Base-by-base conservation (phyloP, 2,888 invertebrate genomes). In the Heliconius ismenius region DNA sequence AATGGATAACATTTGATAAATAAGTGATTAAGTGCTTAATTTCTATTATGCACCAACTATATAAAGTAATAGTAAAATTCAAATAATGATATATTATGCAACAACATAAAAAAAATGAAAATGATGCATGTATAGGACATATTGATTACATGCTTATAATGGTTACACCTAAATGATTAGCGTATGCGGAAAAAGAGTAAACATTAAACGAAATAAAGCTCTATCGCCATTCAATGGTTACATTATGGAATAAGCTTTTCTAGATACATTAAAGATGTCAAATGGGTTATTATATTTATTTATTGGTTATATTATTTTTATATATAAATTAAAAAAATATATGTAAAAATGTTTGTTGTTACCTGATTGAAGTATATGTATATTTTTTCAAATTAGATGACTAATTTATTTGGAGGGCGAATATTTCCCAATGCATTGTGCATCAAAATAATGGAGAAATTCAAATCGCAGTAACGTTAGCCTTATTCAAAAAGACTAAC, bases 191-290 rank as follows among this genome's bases (percentile, higher is more conserved):
- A 32, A 70, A 32, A 6, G 21, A 70, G 70, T 28, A 70, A 32
- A 28, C 32, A 70, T n/a, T 24, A 70, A 21, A 32, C 4, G 13
- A n/a, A 49, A 58, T 28, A 13, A 70, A 32, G 70, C 54, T 70
- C 4, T 70, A 28, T 70, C 54, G 70, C 54, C 32, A 69, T 70
- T n/a, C 13, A 21, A 32, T 6, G 49, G 21, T 28, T 70, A 54
- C n/a, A 32, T 32, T 7, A 32, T 32, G 32, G 32, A 70, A 70
- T 13, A 70, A 70, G 70, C 58, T 70, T 58, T 70, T 58, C 70
- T 70, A 70, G 28, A 58, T 70, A 58, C 54, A 70, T 67, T 24
- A n/a, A 13, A 26, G 6, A 54, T 54, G 21, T 32, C n/a, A 39
- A 65, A 67, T 24, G 13, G 65, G 39, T 49, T n/a, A n/a, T n/a